These are phyloP conservation scores for Geodia barretti DNA, from an alignment of 37 sponge, comb jelly and placozoan species.

Conservation along the genomic window DNA sequence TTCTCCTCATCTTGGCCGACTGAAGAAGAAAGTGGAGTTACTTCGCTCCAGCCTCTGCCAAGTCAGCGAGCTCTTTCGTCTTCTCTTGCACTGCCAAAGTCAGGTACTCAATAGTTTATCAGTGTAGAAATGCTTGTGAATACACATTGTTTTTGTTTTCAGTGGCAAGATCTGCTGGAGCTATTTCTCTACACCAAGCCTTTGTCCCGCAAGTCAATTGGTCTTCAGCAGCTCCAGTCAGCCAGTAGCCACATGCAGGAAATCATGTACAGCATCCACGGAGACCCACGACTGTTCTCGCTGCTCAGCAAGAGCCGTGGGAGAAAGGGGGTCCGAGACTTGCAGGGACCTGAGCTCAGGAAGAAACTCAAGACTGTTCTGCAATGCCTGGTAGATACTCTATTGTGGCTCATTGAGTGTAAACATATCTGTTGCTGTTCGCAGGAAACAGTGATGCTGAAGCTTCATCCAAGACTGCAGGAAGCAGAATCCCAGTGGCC, in stretches of 20 bases:
- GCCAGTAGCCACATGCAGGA: conserved; percentile 51
- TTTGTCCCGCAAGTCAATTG: background rate
- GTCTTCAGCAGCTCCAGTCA: conserved; percentile 41
- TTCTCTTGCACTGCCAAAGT: conserved; percentile 47
- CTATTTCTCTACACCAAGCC: conserved; percentile 18
- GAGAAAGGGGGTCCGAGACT: conserved; percentile 70
- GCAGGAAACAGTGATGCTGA: conserved; percentile 9
- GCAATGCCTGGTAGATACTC: conserved; percentile 26
- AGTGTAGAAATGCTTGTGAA: background rate
- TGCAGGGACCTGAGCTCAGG: conserved; percentile 74
- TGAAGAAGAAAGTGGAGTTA: conserved; percentile 27
- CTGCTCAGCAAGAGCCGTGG: conserved; percentile 64
- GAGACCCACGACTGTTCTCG: conserved; percentile 54
- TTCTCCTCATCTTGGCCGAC: conserved; percentile 36
- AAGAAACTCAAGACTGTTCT: conserved; percentile 11
- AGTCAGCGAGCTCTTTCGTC: conserved; percentile 33
- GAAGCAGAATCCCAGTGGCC: conserved; percentile 27
- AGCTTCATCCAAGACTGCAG: conserved; percentile 18
- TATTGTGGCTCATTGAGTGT: background rate
- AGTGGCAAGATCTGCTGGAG: conserved; percentile 62
- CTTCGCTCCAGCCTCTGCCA: conserved; percentile 31
- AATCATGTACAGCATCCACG: conserved; percentile 35
- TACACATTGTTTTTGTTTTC: background rate
- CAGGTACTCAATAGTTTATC: conserved; percentile 38
- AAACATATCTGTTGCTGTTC: background rate